Conservation (phyloP, 1,140 invertebrate species). For the Drosophila nigrodunni region DNA sequence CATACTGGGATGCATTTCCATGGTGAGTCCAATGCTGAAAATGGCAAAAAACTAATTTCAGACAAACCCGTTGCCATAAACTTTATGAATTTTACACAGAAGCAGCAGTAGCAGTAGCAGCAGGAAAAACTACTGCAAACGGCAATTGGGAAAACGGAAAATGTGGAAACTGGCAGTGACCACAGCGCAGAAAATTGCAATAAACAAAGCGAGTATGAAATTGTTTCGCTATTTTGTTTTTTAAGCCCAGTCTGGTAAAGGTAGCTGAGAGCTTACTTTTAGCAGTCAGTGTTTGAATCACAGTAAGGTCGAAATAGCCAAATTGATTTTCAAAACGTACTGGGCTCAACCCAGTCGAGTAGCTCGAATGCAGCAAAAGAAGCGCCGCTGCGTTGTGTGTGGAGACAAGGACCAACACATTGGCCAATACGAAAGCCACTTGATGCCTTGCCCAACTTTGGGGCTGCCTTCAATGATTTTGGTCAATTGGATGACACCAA, state of each 20-base stretch:
- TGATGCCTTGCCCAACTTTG: constrained; percentile 1
- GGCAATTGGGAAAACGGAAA: neutral
- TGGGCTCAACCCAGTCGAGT: too few relatives aligned
- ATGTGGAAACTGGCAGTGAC: constrained; percentile 47
- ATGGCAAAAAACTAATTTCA: constrained; percentile 68
- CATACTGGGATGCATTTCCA: constrained; percentile 40
- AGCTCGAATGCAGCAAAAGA: neutral
- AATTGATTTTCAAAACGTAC: too few relatives aligned
- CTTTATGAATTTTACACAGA: constrained; percentile 71
- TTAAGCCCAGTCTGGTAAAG: too few relatives aligned
- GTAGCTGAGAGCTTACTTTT: too few relatives aligned
- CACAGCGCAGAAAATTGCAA: constrained; percentile 64
- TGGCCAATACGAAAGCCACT: constrained; percentile 49
- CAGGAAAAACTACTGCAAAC: constrained; percentile 52
- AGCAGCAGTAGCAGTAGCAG: constrained; percentile 24
- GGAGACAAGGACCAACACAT: constrained; percentile 25
- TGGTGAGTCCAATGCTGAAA: constrained; percentile 4
- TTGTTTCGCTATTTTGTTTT: constrained; percentile 50
- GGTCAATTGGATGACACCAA: constrained; percentile 66
- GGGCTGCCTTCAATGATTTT: constrained; percentile 58
- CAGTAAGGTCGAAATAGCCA: too few relatives aligned
- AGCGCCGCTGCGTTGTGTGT: constrained; percentile 22
- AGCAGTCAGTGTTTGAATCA: too few relatives aligned
- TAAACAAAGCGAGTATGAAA: constrained; percentile 64
- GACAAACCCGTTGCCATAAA: constrained; percentile 56